A percentile compares a stretch with the other conserved stretches of the same genome.
Evolutionary conservation across 2,797 vertebrate species (phyloP).

Genomic region (Pampus argenteus): DNA sequence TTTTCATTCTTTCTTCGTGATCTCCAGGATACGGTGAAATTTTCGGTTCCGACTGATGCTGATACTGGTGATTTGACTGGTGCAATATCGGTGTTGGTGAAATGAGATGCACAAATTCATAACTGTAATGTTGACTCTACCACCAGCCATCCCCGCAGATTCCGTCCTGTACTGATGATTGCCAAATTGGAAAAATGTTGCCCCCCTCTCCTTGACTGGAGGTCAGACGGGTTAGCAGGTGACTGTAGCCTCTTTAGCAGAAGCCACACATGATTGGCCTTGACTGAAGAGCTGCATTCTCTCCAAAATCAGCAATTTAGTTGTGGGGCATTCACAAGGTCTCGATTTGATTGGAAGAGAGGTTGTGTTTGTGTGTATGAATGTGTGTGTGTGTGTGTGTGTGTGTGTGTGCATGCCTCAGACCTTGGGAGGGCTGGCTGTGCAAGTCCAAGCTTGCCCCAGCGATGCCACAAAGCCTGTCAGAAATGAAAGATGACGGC

Average conservation of each 20-base stretch:
- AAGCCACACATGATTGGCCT: slow-evolving; percentile 69
- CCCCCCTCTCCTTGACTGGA: slow-evolving; percentile 47
- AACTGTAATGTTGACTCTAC: not conserved
- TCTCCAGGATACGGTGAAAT: not conserved
- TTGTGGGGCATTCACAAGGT: slow-evolving; percentile 53
- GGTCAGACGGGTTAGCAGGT: slow-evolving; percentile 64
- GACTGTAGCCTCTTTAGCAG: slow-evolving; percentile 60
- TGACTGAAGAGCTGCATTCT: slow-evolving; percentile 66
- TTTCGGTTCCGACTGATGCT: not conserved
- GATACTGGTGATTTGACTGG: not conserved
- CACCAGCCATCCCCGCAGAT: not conserved
- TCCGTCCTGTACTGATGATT: slow-evolving; percentile 39
- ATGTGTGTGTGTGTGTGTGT: slow-evolving; percentile 39
- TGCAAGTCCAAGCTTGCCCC: slow-evolving; percentile 82
- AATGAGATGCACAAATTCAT: not conserved
- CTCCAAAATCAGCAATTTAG: slow-evolving; percentile 73
- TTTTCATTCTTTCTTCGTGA: too few species aligned
- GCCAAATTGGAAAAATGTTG: slow-evolving; percentile 28
- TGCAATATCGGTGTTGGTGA: not conserved
- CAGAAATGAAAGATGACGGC: slow-evolving; percentile 73
- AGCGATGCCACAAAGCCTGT: slow-evolving; percentile 73
- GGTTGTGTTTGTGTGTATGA: slow-evolving; percentile 42
- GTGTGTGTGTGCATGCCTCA: slow-evolving; percentile 68
- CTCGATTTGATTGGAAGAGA: slow-evolving; percentile 72
- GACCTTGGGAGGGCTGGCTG: slow-evolving; percentile 81